Evolutionary conservation across 1,140 invertebrate genomes (phyloP), one percentile per base, ranked within the genome.

Genomic region (Cherax destructor): DNA sequence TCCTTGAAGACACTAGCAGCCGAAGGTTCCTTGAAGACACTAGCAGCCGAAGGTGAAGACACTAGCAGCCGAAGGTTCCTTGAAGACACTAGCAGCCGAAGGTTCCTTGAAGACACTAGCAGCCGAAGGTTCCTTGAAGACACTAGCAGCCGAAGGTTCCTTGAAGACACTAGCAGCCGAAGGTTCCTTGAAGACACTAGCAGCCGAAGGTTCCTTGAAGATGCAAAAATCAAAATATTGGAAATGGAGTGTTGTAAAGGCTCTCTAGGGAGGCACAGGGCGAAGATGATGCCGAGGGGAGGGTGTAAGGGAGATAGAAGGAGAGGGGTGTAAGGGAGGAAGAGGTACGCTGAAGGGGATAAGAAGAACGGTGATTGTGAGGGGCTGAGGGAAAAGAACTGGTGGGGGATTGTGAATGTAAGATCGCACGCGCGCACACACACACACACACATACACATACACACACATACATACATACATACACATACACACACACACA

Each of bases 171-270:
- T 41, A 41, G 30, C 30, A 41, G 30, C 30, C 2, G 30, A 41
- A 1, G 30, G 30, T 41, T 41, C 30, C 30, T 41, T 41, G 30
- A 41, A 41, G 30, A 56, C 52, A 13, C 52, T 79, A 7, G 50
- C 47, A 56, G 74, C 76, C 79, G 85, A 87, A 79, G 76, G 85
- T 30, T 76, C 85, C 77, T 21, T 13, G 21, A 87, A 52, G 56
- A 87, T 87, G 52, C n/a, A 87, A 76, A 76, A 87, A 87, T 87
- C 85, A 79, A 87, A 87, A 87, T 87, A 87, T 78, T 87, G 85
- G 85, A 87, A 87, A 87, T 87, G 74, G 85, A 87, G 79, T 87
- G 85, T 76, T 52, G 74, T 76, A 21, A 59, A 50, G 83, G 74
- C 16, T 86, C 80, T 65, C 72, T 52, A 49, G 69, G 83, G 83